A percentile compares a stretch with the other conserved stretches of the same genome.
These are phyloP conservation scores for Tamandua tetradactyla DNA, from an alignment of 2,797 vertebrate genomes.

Conservation along the genomic window DNA sequence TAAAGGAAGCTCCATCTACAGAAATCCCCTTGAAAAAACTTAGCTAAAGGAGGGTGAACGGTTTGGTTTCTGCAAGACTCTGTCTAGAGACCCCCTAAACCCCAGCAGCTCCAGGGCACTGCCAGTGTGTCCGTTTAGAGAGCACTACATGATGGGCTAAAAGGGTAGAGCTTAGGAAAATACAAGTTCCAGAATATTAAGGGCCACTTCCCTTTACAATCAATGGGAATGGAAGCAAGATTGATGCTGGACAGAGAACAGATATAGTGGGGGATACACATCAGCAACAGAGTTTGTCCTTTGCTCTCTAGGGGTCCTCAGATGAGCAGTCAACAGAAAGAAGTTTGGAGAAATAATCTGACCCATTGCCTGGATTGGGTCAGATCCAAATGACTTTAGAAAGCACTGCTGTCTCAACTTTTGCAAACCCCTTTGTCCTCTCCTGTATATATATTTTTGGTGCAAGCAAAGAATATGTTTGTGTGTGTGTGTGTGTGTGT, in stretches of 20 bases:
- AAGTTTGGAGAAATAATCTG: neutral
- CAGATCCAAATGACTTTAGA: no score
- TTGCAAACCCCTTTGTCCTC: neutral
- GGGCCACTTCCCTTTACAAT: neutral
- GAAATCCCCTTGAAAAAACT: slow-evolving; percentile 25
- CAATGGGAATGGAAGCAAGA: neutral
- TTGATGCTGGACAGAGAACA: neutral
- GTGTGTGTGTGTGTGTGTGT: no score
- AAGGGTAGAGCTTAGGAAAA: neutral
- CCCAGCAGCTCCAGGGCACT: neutral
- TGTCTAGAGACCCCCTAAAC: neutral
- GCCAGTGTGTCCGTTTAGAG: neutral
- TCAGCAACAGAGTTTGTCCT: neutral
- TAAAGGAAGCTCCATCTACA: neutral
- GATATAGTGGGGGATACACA: neutral
- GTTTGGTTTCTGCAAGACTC: neutral
- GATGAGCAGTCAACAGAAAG: neutral
- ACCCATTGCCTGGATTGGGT: neutral
- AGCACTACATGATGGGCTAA: neutral
- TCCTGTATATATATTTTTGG: neutral
- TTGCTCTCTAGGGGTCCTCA: neutral
- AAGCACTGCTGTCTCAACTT: neutral
- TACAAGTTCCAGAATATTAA: neutral
- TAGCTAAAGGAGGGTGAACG: neutral
- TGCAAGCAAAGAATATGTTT: neutral